These are phyloP conservation scores for Pristionchus arcanus DNA, from an alignment of 2,888 invertebrate species.

Conservation along the genomic window DNA sequence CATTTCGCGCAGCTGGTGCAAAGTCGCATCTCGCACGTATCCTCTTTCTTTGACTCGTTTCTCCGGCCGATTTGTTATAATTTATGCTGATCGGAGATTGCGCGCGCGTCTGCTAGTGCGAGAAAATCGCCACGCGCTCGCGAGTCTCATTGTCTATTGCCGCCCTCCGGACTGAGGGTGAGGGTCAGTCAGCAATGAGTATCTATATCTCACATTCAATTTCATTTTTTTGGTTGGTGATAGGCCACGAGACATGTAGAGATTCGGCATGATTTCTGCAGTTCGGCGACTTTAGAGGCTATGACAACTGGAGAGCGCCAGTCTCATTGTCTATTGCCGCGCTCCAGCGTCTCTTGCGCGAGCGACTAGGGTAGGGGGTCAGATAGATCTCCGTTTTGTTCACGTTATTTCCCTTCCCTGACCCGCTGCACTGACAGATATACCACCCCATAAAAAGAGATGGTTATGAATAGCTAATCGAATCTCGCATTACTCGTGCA, in stretches of 20 bases:
- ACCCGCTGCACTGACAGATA: background rate
- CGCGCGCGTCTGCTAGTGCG: background rate
- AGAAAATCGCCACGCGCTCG: background rate
- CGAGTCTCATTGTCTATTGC: background rate
- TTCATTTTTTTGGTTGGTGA: no score
- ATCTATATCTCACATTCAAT: background rate
- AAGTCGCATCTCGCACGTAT: no score
- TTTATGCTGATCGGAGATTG: background rate
- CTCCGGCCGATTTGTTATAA: background rate
- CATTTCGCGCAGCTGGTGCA: no score
- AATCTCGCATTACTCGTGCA: no score
- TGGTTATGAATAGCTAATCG: background rate
- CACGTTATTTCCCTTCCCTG: background rate
- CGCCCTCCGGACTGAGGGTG: no score
- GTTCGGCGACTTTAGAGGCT: no score
- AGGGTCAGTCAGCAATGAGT: no score
- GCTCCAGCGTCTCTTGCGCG: background rate
- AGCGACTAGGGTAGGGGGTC: background rate
- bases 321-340: background rate
- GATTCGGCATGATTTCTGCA: no score
- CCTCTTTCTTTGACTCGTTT: no score
- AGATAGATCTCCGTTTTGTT: background rate
- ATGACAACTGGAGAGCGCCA: no score
- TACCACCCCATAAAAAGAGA: background rate
- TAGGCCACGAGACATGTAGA: no score